Evolutionary conservation across 2,888 invertebrate species (phyloP).

Genomic region (Heliconius aoede): DNA sequence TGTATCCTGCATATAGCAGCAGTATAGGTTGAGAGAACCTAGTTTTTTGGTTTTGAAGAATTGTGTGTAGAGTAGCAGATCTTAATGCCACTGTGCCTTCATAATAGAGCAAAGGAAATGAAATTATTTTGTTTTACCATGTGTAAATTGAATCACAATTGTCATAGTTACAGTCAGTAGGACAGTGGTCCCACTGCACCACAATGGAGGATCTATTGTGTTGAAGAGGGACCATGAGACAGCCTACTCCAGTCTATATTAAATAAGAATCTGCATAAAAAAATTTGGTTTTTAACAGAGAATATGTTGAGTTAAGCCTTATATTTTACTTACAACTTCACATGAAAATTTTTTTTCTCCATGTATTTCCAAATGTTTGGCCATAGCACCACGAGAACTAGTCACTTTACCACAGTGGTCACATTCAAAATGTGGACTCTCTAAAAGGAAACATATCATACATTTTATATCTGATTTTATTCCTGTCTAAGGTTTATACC

Average conservation of each 20-base stretch:
- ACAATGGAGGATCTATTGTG: no score
- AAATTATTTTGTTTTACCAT: background rate
- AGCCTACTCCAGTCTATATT: no score
- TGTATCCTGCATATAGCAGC: background rate
- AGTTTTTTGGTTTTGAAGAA: no score
- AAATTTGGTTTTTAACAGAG: no score
- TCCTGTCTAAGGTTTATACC: background rate
- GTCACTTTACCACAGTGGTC: slow-evolving; percentile 89
- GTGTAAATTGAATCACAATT: no score
- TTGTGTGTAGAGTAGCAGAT: background rate
- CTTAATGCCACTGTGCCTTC: background rate
- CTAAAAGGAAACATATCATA: slow-evolving; percentile 48
- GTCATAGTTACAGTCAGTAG: background rate
- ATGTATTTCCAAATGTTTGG: slow-evolving; percentile 88
- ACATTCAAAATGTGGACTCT: slow-evolving; percentile 82
- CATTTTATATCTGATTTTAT: background rate
- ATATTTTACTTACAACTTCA: slow-evolving; percentile 75
- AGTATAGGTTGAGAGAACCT: no score
- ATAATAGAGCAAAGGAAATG: background rate
- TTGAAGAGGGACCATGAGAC: no score
- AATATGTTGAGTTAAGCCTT: background rate
- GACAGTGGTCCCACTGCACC: background rate
- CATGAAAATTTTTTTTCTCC: slow-evolving; percentile 88
- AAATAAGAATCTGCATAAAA: no score
- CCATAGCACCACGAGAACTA: slow-evolving; percentile 89